These are phyloP conservation scores for Myotis findleyi DNA, from an alignment of 2,797 vertebrate species.

Conservation along the genomic window DNA sequence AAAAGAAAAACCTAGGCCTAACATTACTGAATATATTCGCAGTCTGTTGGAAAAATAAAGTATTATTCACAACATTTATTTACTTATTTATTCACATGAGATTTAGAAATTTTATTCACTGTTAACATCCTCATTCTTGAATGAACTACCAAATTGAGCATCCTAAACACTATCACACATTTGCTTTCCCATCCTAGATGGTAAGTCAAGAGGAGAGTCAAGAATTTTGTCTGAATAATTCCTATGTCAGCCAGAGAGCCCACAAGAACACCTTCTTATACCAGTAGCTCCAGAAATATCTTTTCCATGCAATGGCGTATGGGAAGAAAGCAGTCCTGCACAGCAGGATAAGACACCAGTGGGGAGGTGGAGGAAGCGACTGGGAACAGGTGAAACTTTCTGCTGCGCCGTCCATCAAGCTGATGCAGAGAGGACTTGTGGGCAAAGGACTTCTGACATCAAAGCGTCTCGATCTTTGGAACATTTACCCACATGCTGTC, in stretches of 20 bases:
- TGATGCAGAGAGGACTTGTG: background rate
- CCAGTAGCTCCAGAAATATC: background rate
- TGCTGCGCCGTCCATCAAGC: too few relatives aligned
- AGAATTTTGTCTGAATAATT: background rate
- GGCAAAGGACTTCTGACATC: background rate
- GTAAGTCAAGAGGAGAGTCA: background rate
- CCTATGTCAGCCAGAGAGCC: background rate
- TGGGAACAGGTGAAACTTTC: rapidly evolving
- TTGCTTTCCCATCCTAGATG: background rate
- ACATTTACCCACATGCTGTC: background rate
- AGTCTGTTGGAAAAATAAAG: background rate
- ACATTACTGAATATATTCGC: background rate
- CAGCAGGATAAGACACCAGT: rapidly evolving
- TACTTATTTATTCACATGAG: background rate
- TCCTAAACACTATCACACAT: background rate
- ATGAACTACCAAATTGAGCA: background rate
- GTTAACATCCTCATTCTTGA: background rate
- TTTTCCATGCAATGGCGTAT: background rate
- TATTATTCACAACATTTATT: background rate
- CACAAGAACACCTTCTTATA: background rate
- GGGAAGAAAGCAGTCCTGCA: rapidly evolving
- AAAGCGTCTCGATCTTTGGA: background rate
- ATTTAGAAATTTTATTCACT: background rate
- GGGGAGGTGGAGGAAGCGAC: rapidly evolving
- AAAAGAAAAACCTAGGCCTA: background rate